Conservation (phyloP, 2,113 vertebrate genomes). For the Triplophysa rosa region DNA sequence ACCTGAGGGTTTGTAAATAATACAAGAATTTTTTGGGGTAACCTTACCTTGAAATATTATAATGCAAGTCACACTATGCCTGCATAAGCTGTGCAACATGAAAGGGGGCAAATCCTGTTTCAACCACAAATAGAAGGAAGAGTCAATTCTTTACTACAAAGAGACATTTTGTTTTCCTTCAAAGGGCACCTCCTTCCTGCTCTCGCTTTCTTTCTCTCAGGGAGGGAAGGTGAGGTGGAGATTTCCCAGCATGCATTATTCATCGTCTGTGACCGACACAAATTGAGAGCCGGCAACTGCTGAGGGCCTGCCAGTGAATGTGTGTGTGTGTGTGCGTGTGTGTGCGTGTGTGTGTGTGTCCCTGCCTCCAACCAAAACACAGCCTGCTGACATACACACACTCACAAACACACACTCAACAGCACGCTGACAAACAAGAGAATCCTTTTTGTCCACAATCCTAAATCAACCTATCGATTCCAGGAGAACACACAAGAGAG, state of each 20-base stretch:
- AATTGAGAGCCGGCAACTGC: conserved; percentile 49
- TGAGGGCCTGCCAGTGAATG: conserved; percentile 33
- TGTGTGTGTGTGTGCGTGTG: conserved; percentile 38
- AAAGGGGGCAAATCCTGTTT: neutral
- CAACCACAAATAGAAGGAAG: conserved; percentile 2
- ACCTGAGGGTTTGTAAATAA: too few species aligned
- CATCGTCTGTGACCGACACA: conserved; percentile 46
- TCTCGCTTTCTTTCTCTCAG: conserved; percentile 16
- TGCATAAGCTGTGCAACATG: neutral
- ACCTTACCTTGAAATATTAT: too few species aligned
- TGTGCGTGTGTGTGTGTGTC: conserved; percentile 36
- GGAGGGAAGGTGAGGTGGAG: conserved; percentile 38
- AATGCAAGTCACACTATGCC: neutral
- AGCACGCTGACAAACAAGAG: conserved; percentile 24
- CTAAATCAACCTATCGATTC: conserved; percentile 32
- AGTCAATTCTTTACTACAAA: neutral
- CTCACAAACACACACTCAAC: conserved; percentile 36
- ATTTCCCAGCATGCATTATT: conserved; percentile 54
- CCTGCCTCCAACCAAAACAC: conserved; percentile 49
- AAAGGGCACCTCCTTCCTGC: conserved; percentile 25
- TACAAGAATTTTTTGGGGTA: too few species aligned
- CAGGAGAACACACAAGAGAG: conserved; percentile 6
- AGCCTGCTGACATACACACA: conserved; percentile 49
- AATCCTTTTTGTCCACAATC: conserved; percentile 42
- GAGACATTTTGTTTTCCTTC: conserved; percentile 25